Conservation (phyloP, 2,888 invertebrate genomes). For the Tenthredo amoena region DNA sequence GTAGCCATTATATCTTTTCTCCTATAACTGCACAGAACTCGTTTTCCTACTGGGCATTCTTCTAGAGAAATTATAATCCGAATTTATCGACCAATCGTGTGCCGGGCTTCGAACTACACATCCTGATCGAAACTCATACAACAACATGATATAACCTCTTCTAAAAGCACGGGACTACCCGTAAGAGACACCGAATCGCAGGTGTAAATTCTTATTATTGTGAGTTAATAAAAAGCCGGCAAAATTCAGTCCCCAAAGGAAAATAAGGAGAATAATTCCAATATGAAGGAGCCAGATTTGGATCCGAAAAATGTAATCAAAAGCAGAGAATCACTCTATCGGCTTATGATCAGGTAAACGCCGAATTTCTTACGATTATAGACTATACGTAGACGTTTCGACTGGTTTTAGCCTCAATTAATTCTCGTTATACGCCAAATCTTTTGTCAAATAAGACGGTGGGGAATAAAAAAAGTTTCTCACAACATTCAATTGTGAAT, state of each 20-base stretch:
- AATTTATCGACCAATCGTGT: slow-evolving; percentile 21
- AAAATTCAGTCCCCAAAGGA: slow-evolving; percentile 61
- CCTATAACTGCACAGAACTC: neutral
- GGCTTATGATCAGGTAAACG: slow-evolving; percentile 93
- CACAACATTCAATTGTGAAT: neutral
- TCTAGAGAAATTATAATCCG: neutral
- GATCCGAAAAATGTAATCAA: slow-evolving; percentile 91
- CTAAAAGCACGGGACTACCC: slow-evolving; percentile 27
- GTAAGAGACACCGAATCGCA: slow-evolving; percentile 61
- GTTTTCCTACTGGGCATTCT: slow-evolving; percentile 14
- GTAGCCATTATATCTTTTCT: slow-evolving; percentile 42
- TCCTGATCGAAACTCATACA: slow-evolving; percentile 30
- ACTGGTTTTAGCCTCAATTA: neutral
- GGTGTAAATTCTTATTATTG: slow-evolving; percentile 52
- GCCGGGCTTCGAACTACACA: neutral
- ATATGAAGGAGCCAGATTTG: slow-evolving; percentile 79
- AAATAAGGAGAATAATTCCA: slow-evolving; percentile 58
- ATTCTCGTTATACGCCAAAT: neutral
- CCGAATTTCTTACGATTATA: neutral
- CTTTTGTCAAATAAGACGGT: neutral
- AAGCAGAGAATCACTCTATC: slow-evolving; percentile 92
- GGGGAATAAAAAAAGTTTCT: neutral
- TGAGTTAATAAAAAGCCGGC: slow-evolving; percentile 53
- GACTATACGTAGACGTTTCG: neutral
- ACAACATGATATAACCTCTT: slow-evolving; percentile 66